Percentiles rank a stretch among this genome's conserved stretches.
phyloP scores from a whole-genome alignment of 2,113 vertebrate genomes.

The Myrmophylax atrothorax region DNA sequence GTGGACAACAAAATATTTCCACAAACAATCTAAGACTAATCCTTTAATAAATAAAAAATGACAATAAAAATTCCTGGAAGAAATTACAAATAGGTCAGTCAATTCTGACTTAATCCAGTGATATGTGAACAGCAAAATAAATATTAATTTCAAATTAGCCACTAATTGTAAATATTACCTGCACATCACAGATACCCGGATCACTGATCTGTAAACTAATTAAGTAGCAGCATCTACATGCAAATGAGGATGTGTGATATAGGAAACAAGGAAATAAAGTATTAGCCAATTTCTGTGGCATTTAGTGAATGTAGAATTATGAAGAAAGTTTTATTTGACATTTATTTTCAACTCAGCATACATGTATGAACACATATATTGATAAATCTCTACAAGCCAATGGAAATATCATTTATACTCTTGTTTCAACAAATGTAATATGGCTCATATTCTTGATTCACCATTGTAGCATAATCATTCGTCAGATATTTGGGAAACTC shows the following conservation, averaged over 20 bases:
- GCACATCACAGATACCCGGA: background rate
- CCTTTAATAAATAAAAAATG: background rate
- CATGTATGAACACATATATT: background rate
- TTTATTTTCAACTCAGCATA: background rate
- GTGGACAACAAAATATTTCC: background rate
- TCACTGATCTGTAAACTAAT: constrained; percentile 35
- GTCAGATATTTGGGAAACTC: background rate
- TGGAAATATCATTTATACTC: background rate
- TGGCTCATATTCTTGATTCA: background rate
- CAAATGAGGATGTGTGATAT: background rate
- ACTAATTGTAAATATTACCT: constrained; percentile 37
- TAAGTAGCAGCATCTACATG: background rate
- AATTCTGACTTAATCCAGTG: background rate
- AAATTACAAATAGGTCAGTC: background rate
- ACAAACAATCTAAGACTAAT: background rate
- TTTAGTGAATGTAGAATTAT: background rate
- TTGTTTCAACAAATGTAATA: background rate
- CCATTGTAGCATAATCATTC: background rate
- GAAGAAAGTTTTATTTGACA: background rate
- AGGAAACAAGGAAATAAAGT: background rate
- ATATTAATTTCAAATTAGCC: constrained; percentile 38
- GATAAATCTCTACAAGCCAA: background rate
- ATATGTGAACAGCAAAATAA: background rate
- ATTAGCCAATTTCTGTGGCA: background rate
- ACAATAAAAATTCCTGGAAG: background rate